Conservation (phyloP, 2,888 invertebrate genomes). For the Sussaba pulchella region DNA sequence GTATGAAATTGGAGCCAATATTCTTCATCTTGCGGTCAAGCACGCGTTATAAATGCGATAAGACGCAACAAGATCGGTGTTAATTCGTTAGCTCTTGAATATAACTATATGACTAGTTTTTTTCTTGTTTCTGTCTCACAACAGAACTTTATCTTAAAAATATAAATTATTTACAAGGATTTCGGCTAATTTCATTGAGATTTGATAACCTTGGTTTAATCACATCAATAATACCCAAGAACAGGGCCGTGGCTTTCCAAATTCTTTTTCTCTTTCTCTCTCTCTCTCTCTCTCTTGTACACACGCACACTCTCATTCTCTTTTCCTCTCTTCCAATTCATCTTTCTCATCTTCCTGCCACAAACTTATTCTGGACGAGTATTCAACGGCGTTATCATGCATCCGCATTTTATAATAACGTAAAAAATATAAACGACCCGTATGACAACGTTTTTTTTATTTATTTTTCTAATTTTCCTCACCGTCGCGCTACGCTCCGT, state of each 20-base stretch:
- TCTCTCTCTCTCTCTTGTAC: conserved; percentile 55
- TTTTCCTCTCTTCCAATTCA: conserved; percentile 45
- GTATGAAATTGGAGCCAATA: conserved; percentile 80
- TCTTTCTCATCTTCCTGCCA: conserved; percentile 56
- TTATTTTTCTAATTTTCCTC: conserved; percentile 18
- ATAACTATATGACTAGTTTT: conserved; percentile 84
- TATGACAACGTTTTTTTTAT: conserved; percentile 26
- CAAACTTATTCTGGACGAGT: conserved; percentile 65
- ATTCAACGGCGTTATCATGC: conserved; percentile 66
- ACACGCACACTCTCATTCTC: conserved; percentile 40
- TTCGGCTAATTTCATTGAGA: conserved; percentile 79
- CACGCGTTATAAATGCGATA: conserved; percentile 82
- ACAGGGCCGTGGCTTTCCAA: conserved; percentile 79
- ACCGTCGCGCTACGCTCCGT: conserved; percentile 11
- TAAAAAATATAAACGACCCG: conserved; percentile 63
- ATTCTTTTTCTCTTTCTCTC: not conserved
- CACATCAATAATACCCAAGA: conserved; percentile 83
- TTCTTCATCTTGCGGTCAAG: conserved; percentile 75
- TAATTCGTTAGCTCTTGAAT: conserved; percentile 83
- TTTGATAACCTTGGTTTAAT: conserved; percentile 81
- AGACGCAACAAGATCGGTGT: conserved; percentile 82
- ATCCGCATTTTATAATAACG: conserved; percentile 57
- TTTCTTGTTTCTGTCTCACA: conserved; percentile 74
- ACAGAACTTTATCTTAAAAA: conserved; percentile 83
- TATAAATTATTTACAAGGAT: conserved; percentile 84